Evolutionary conservation across 2,888 invertebrate species (phyloP).

Genomic region (Macrophya annulata): DNA sequence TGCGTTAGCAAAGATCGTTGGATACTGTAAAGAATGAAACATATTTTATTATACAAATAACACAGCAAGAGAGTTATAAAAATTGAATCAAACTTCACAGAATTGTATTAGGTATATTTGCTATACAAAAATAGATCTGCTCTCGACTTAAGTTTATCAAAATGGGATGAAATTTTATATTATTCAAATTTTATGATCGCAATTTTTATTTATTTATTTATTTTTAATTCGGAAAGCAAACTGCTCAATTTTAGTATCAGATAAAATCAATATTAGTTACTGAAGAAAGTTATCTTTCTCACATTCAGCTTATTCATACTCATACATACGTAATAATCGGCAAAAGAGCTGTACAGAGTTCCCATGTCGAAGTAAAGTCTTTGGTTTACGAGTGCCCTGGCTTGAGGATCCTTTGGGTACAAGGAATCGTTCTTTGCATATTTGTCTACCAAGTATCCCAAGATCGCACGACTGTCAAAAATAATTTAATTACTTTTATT

Average conservation of each 20-base stretch:
- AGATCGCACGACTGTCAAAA: slow-evolving; percentile 84
- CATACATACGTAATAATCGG: slow-evolving; percentile 83
- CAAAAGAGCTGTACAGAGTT: slow-evolving; percentile 81
- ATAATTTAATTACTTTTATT: neutral
- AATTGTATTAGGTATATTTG: neutral
- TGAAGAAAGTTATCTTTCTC: neutral
- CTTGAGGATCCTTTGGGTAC: slow-evolving; percentile 85
- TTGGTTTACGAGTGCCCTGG: slow-evolving; percentile 84
- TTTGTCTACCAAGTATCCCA: slow-evolving; percentile 85
- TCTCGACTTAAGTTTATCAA: neutral
- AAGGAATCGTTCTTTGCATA: slow-evolving; percentile 85
- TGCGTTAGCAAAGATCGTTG: slow-evolving; percentile 76
- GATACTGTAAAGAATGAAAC: slow-evolving; percentile 72
- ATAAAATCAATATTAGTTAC: neutral
- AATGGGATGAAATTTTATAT: neutral
- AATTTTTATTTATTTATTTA: neutral
- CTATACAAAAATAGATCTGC: neutral
- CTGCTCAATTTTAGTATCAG: neutral
- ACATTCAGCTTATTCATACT: neutral
- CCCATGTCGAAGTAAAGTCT: slow-evolving; percentile 84
- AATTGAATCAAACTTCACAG: neutral
- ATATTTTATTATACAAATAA: neutral
- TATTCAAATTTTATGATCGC: neutral
- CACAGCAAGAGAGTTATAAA: neutral
- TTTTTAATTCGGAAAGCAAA: neutral